A percentile compares a stretch with the other conserved stretches of the same genome.
Conservation (phyloP, 2,113 vertebrate genomes). For the Bettongia penicillata region DNA sequence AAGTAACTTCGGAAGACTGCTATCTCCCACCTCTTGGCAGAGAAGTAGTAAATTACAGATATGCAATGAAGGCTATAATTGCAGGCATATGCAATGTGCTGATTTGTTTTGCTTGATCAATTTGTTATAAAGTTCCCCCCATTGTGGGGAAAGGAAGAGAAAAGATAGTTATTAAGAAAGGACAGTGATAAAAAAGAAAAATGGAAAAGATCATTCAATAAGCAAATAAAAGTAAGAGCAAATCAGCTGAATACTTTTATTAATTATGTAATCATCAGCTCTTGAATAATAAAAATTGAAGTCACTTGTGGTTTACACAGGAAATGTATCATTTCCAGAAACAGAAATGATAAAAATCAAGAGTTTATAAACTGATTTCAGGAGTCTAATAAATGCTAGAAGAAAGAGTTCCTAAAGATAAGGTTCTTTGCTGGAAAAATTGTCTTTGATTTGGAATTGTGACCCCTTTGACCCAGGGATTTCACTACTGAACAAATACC, state of each 20-base stretch:
- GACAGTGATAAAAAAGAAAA: neutral
- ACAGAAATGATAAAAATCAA: neutral
- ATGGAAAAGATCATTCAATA: neutral
- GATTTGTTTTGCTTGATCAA: neutral
- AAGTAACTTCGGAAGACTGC: neutral
- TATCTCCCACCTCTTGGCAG: neutral
- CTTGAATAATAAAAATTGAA: too few species aligned
- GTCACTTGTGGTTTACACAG: neutral
- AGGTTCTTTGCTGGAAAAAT: neutral
- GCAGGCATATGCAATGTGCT: neutral
- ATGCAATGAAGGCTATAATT: neutral
- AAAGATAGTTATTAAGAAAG: too few species aligned
- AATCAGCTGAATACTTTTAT: too few species aligned
- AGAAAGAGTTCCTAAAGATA: too few species aligned
- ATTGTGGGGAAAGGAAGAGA: too few species aligned
- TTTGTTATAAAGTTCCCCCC: neutral
- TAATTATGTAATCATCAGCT: neutral
- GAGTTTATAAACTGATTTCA: too few species aligned
- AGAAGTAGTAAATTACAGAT: neutral
- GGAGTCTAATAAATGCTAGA: too few species aligned
- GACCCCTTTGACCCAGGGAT: neutral
- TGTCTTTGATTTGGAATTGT: neutral
- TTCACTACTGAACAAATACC: neutral
- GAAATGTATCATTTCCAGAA: neutral
- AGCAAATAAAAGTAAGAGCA: neutral